Conservation (phyloP, 2,888 invertebrate species). For the Drosophila longiperda region DNA sequence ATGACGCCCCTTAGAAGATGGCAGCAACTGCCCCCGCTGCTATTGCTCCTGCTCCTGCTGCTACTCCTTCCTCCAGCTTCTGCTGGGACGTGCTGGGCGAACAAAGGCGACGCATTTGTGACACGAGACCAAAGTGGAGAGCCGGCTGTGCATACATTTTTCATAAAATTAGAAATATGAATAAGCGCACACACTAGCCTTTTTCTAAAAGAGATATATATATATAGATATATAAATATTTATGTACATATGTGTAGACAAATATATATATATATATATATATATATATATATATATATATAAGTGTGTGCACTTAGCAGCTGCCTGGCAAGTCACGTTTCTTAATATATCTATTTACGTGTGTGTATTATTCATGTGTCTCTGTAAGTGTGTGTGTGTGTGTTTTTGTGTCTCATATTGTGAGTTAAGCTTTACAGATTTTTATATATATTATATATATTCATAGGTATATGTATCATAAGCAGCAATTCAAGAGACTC, state of each 20-base stretch:
- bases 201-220: neutral
- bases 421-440: constrained; percentile 58
- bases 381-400: constrained; percentile 16
- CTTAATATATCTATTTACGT: constrained; percentile 61
- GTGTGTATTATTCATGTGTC: constrained; percentile 19
- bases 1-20: constrained; percentile 20
- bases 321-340: constrained; percentile 67
- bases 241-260: neutral
- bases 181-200: constrained; percentile 24
- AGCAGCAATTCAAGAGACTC: constrained; percentile 67
- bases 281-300: neutral
- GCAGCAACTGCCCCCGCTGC: neutral
- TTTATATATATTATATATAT: constrained; percentile 71
- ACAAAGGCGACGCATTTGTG: constrained; percentile 57
- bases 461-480: constrained; percentile 46
- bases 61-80: neutral
- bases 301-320: constrained; percentile 25
- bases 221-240: neutral
- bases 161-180: constrained; percentile 73
- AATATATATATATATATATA: constrained; percentile 2
- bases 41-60: neutral
- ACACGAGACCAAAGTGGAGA: constrained; percentile 26
- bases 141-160: constrained; percentile 65
- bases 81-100: constrained; percentile 59
- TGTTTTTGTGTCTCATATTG: constrained; percentile 17